Evolutionary conservation across 2,888 invertebrate species (phyloP).

Genomic region (Ashinkailepas kermadecensis): DNA sequence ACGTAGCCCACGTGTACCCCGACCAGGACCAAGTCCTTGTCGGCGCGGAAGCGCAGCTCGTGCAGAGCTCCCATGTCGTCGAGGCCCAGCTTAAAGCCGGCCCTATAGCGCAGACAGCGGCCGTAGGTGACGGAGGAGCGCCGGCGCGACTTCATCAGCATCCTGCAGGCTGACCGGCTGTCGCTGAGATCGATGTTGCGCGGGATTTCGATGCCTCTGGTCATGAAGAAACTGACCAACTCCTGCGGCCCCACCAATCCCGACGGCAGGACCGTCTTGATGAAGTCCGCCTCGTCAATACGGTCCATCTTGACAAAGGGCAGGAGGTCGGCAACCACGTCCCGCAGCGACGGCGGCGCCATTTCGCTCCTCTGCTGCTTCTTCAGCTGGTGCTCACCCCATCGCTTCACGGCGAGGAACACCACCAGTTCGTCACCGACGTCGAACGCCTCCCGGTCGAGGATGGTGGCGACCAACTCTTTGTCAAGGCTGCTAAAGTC

Average conservation of each 20-base stretch:
- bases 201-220: constrained; percentile 32
- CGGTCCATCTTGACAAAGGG: constrained; percentile 30
- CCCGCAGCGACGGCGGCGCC: constrained; percentile 25
- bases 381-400: constrained; percentile 31
- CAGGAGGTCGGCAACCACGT: constrained; percentile 31
- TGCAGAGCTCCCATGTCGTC: constrained; percentile 25
- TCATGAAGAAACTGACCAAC: constrained; percentile 34
- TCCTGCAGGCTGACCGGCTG: constrained; percentile 22
- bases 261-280: constrained; percentile 32
- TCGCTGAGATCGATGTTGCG: constrained; percentile 31
- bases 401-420: constrained; percentile 33
- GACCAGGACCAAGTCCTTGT: constrained; percentile 31
- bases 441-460: constrained; percentile 29
- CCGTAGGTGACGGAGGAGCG: not conserved
- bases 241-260: constrained; percentile 32
- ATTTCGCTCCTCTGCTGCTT: not conserved
- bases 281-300: constrained; percentile 32
- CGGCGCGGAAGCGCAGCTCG: constrained; percentile 33
- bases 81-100: not conserved
- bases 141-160: not conserved
- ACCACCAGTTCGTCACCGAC: constrained; percentile 31
- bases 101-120: constrained; percentile 9
- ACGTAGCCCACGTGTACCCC: constrained; percentile 33
- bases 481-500: constrained; percentile 30
- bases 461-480: constrained; percentile 27